Conservation (phyloP, 2,113 vertebrate genomes). For the Centropus unirufus region DNA sequence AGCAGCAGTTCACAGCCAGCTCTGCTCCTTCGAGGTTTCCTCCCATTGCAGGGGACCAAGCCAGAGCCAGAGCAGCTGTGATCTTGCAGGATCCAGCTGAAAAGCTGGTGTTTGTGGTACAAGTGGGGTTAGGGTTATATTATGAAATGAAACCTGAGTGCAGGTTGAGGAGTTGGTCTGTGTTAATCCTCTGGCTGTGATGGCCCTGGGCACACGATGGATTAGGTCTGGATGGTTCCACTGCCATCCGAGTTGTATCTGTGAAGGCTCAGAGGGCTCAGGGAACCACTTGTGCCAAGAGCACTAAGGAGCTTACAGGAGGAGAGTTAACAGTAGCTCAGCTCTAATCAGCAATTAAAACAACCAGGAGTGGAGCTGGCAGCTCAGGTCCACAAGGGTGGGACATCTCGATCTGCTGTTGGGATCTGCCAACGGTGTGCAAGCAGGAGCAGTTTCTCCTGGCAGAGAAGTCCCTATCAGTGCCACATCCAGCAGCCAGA, state of each 20-base stretch:
- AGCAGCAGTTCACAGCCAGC: not conserved
- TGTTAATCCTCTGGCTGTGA: not conserved
- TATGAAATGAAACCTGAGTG: not conserved
- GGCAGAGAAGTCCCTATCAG: not conserved
- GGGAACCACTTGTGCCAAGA: not conserved
- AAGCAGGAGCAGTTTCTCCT: not conserved
- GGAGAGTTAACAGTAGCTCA: not conserved
- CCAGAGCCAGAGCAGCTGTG: not conserved
- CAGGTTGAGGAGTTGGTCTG: not conserved
- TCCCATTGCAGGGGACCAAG: not conserved
- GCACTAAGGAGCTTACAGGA: not conserved
- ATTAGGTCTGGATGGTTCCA: not conserved
- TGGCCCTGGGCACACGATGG: not conserved
- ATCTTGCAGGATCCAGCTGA: not conserved
- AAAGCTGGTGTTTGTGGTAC: not conserved
- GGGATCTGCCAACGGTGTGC: not conserved
- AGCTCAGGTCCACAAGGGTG: not conserved
- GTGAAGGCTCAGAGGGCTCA: not conserved
- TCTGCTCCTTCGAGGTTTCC: not conserved
- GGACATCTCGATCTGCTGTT: too few relatives aligned
- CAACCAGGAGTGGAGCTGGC: not conserved
- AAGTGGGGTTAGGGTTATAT: not conserved
- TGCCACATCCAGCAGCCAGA: not conserved
- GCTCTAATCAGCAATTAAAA: not conserved
- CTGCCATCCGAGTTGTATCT: accelerated